These are phyloP conservation scores for Cetonia aurata DNA, from an alignment of 2,888 invertebrate species.

Conservation along the genomic window DNA sequence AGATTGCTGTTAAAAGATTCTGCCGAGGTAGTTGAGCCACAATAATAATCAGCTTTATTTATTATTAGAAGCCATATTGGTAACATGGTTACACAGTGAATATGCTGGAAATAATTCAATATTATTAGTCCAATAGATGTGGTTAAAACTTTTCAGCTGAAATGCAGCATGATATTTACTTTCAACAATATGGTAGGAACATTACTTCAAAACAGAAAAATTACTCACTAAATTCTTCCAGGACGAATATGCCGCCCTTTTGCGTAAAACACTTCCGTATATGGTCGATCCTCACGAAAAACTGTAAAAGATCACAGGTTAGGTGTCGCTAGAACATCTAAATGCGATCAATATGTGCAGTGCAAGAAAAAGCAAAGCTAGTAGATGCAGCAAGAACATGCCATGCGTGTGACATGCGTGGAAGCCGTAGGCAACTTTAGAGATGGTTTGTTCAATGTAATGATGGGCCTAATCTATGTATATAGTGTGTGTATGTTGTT, in stretches of 20 bases:
- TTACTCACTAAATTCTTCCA: conserved; percentile 99
- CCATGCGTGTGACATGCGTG: conserved; percentile 59
- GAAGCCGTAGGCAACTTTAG: conserved; percentile 70
- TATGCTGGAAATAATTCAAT: too few species aligned
- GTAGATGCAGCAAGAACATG: conserved; percentile 42
- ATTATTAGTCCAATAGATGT: too few species aligned
- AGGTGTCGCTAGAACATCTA: conserved; percentile 6
- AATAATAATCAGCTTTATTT: background rate
- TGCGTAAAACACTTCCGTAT: conserved; percentile 99
- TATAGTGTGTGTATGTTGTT: conserved; percentile 50
- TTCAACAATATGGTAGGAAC: too few species aligned
- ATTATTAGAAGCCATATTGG: too few species aligned
- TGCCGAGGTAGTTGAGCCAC: too few species aligned
- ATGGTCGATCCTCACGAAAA: conserved; percentile 98
- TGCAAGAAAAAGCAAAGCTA: conserved; percentile 44
- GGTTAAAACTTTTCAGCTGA: too few species aligned
- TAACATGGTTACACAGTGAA: too few species aligned
- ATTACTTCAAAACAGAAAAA: conserved; percentile 7
- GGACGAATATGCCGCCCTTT: conserved; percentile 98
- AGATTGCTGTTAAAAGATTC: conserved; percentile 46
- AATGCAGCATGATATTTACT: too few species aligned
- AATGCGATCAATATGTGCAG: too few species aligned
- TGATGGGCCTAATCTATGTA: conserved; percentile 62
- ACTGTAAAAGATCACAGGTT: conserved; percentile 79
- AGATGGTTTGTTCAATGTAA: conserved; percentile 70